Percentiles rank a stretch among this genome's conserved stretches.
These are phyloP conservation scores for Argya squamiceps DNA, from an alignment of 2,797 vertebrate species.

Conservation along the genomic window DNA sequence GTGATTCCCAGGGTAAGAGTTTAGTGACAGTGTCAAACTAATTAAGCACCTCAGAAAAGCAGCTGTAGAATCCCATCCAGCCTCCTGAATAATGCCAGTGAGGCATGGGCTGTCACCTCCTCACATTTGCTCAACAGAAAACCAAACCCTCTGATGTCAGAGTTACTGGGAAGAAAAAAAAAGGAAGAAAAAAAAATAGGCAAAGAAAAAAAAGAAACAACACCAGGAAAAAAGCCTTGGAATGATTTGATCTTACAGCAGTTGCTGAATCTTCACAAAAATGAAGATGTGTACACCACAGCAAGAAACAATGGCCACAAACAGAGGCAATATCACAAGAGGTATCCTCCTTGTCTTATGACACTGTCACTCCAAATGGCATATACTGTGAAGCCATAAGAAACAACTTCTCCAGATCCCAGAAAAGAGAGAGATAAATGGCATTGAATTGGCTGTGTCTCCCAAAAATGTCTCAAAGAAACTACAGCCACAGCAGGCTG, in stretches of 20 bases:
- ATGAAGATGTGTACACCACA: neutral
- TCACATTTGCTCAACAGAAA: neutral
- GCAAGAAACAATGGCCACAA: neutral
- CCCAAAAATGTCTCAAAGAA: constrained; percentile 26
- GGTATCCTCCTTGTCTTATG: neutral
- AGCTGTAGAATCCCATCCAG: neutral
- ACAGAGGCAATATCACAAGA: neutral
- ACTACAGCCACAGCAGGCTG: neutral
- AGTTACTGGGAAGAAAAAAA: neutral
- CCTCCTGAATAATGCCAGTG: neutral
- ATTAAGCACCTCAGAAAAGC: constrained; percentile 25
- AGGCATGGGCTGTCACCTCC: neutral
- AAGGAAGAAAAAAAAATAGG: fast-evolving
- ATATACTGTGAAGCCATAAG: constrained; percentile 3
- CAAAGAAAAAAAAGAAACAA: fast-evolving
- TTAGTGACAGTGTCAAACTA: constrained; percentile 38
- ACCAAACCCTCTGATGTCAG: neutral
- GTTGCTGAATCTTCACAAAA: neutral
- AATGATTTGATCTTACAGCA: neutral
- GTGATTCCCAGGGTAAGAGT: neutral
- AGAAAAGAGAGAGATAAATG: constrained; percentile 25
- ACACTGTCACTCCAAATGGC: neutral
- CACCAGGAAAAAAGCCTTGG: neutral
- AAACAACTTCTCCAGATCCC: neutral
- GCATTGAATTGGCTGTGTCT: constrained; percentile 32